Evolutionary conservation across 2,888 invertebrate species (phyloP).

Genomic region (Chloroclysta siterata): DNA sequence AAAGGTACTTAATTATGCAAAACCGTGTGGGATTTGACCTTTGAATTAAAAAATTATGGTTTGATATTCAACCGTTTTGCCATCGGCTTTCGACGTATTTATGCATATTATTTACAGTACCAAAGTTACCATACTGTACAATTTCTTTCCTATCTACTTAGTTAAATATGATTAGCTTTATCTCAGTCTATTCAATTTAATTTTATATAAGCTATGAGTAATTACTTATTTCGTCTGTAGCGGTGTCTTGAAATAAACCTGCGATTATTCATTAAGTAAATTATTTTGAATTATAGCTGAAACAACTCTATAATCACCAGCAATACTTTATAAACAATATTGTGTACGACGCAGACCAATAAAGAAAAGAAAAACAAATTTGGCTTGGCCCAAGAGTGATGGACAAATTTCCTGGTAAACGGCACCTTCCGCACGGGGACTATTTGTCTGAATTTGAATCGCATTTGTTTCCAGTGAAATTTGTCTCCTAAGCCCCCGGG

Average conservation of each 20-base stretch:
- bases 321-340: conserved; percentile 45
- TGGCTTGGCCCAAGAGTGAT: conserved; percentile 77
- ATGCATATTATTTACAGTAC: no score
- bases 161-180: no score
- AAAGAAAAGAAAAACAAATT: conserved; percentile 73
- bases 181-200: no score
- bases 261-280: not conserved
- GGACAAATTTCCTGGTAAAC: conserved; percentile 83
- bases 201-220: no score
- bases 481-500: conserved; percentile 79
- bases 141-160: no score
- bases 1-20: not conserved
- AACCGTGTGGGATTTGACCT: no score
- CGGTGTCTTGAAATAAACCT: not conserved
- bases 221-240: no score
- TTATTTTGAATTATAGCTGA: not conserved
- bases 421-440: conserved; percentile 80
- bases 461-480: conserved; percentile 82
- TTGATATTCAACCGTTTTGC: no score
- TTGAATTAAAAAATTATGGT: no score
- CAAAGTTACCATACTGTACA: no score
- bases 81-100: no score
- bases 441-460: conserved; percentile 85
- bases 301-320: conserved; percentile 30
- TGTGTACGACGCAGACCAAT: conserved; percentile 53